Evolutionary conservation across 2,113 vertebrate genomes (phyloP), one percentile per base, ranked within the genome.

Genomic region (Rhinolophus ferrumequinum): DNA sequence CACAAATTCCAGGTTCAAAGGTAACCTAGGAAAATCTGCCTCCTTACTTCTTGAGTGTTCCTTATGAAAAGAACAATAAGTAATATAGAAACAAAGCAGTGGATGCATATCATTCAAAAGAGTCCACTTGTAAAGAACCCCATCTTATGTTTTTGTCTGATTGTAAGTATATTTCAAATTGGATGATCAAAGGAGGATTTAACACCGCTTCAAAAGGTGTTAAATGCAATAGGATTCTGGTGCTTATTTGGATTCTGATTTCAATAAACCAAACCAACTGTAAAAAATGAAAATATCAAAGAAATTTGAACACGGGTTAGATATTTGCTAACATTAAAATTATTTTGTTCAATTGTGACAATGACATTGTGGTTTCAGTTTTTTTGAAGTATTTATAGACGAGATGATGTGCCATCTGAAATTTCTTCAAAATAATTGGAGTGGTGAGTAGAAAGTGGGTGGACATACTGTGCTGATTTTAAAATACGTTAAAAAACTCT

Each of bases 1-100:
- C 97, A 90, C 97, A 97, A 94, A 98, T 96, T 94, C 33, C 93
- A 94, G 97, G 98, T 98, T 98, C 98, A 98, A 98, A 98, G 98
- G 94, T 98, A 98, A 97, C 15, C 4, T 84, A 0, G 12, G 81
- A 98, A 98, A 98, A 97, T 95, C 97, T 98, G 96, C 96, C 98
- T 97, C 84, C 88, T 82, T 83, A 38, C 88, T 98, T 92, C 77
- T 87, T 89, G 93, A 97, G 89, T 90, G 94, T 95, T 69, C 24
- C 66, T 94, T 83, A 72, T 64, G 16, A 86, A 88, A 94, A 81
- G n/a, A 94, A 75, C 41, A 90, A 73, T 52, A 88, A 95, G 8
- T 7, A 96, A 96, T 56, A 70, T 86, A 67, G 79, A 97, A 96
- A 88, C 41, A 97, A 97, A 97, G 47, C 88, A 91, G 89, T 70